Conservation (phyloP, 2,797 vertebrate genomes). For the Sandelia bainsii region DNA sequence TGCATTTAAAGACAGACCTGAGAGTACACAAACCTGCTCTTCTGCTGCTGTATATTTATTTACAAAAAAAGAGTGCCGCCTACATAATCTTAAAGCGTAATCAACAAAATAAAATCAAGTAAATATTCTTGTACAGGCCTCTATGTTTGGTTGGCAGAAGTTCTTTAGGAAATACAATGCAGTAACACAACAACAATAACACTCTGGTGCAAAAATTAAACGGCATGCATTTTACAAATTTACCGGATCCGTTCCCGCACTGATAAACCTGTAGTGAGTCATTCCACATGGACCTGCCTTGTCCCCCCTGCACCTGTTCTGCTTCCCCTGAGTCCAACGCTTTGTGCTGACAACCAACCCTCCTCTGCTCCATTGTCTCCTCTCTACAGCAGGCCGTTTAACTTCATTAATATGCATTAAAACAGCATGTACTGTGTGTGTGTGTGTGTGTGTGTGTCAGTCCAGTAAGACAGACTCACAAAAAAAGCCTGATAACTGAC, state of each 20-base stretch:
- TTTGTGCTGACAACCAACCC: conserved; percentile 65
- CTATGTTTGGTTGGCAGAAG: neutral
- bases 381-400: conserved; percentile 70
- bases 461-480: conserved; percentile 45
- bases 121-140: neutral
- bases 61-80: too few relatives aligned
- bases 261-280: conserved; percentile 45
- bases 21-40: neutral
- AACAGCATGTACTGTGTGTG: conserved; percentile 50
- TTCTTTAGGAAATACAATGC: neutral
- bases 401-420: conserved; percentile 85
- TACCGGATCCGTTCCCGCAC: conserved; percentile 32
- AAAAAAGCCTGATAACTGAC: conserved; percentile 53
- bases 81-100: neutral
- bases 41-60: neutral
- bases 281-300: conserved; percentile 50
- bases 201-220: neutral
- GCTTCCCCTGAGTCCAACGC: conserved; percentile 64
- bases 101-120: neutral
- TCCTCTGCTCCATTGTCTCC: conserved; percentile 71
- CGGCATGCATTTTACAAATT: neutral
- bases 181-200: conserved; percentile 9
- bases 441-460: conserved; percentile 42
- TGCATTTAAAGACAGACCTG: too few relatives aligned
- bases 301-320: conserved; percentile 71